These are phyloP conservation scores for Tetramorium bicarinatum DNA, from an alignment of 2,888 invertebrate species.

Conservation along the genomic window DNA sequence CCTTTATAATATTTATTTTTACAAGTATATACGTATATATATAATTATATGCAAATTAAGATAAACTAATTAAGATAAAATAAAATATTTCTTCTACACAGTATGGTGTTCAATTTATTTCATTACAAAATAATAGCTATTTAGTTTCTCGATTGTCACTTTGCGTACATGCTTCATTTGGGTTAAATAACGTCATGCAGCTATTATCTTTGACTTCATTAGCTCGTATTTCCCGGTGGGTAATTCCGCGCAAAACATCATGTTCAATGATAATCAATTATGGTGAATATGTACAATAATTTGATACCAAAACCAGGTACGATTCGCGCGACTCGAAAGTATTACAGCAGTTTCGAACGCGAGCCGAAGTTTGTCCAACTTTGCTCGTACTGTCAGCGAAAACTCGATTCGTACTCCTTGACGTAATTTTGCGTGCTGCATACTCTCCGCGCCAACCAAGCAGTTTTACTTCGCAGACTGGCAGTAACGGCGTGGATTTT, in stretches of 20 bases:
- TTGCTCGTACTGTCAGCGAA: conserved; percentile 39
- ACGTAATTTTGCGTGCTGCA: conserved; percentile 24
- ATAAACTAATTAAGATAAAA: not conserved
- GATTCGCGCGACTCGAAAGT: conserved; percentile 26
- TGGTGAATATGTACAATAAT: conserved; percentile 45
- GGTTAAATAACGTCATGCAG: conserved; percentile 11
- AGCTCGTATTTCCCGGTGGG: conserved; percentile 22
- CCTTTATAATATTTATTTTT: not conserved
- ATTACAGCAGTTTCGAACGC: conserved; percentile 14
- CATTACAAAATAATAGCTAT: conserved; percentile 14
- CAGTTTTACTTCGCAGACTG: conserved; percentile 26
- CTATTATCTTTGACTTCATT: conserved; percentile 32
- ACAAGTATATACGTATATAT: not conserved
- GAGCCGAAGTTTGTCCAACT: conserved; percentile 43
- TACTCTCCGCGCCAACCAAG: conserved; percentile 12
- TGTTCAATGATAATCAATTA: conserved; percentile 46
- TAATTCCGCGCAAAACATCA: conserved; percentile 29
- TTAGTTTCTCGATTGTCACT: conserved; percentile 6
- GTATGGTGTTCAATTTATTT: not conserved
- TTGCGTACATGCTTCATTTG: not conserved
- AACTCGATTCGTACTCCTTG: conserved; percentile 59
- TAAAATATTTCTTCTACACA: not conserved
- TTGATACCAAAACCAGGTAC: conserved; percentile 32
- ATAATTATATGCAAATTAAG: too few relatives aligned
- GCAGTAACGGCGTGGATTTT: conserved; percentile 22